A percentile compares a stretch with the other conserved stretches of the same genome.
Evolutionary conservation across 2,113 vertebrate genomes (phyloP).

Genomic region (Tragelaphus strepsiceros): DNA sequence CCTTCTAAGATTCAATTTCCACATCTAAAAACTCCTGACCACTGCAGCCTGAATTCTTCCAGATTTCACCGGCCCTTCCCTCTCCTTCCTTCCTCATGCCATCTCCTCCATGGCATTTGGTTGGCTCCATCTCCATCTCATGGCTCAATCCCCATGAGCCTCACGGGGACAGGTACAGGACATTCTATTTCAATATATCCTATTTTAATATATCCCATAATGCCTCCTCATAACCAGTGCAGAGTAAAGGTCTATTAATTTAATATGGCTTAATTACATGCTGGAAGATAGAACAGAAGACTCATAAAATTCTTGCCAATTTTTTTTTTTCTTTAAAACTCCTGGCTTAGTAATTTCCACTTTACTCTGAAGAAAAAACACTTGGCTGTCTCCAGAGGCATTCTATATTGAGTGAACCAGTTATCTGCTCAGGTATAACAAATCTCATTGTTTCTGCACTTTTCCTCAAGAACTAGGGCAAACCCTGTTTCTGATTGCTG

Average conservation of each 20-base stretch:
- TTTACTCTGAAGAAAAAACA: background rate
- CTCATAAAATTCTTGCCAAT: background rate
- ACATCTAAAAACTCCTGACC: background rate
- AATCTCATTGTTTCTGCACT: background rate
- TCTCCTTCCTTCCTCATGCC: background rate
- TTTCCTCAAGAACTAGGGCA: background rate
- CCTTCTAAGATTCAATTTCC: background rate
- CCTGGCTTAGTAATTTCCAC: background rate
- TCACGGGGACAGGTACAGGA: background rate
- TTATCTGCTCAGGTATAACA: constrained; percentile 25
- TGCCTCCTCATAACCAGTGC: background rate
- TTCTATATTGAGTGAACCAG: constrained; percentile 12
- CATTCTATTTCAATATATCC: background rate
- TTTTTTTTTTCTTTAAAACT: background rate
- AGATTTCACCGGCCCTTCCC: background rate
- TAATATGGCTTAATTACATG: background rate
- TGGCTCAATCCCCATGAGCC: too few relatives aligned
- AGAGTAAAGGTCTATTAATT: background rate
- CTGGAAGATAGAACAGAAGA: background rate
- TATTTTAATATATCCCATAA: background rate
- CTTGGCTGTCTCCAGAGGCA: background rate
- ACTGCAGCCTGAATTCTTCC: background rate
- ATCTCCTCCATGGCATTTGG: fast-evolving
- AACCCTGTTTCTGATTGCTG: background rate
- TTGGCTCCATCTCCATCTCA: background rate